Evolutionary conservation across 2,113 vertebrate genomes (phyloP).

Genomic region (Merops nubicus): DNA sequence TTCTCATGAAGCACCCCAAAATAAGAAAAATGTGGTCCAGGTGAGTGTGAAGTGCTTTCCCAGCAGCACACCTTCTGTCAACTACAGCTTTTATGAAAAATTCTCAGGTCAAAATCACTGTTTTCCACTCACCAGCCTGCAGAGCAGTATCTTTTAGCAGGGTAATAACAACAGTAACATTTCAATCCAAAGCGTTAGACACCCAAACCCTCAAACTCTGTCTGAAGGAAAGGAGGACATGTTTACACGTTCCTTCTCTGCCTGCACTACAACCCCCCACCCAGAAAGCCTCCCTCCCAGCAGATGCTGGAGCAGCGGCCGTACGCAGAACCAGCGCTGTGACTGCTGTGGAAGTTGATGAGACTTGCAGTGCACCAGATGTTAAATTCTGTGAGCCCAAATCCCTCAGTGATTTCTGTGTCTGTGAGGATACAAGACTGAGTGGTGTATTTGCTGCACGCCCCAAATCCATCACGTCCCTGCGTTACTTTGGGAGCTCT

Average conservation of each 20-base stretch:
- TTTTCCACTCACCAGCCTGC: background rate
- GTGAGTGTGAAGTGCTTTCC: background rate
- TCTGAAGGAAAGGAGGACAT: background rate
- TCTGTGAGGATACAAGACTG: background rate
- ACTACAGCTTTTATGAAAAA: background rate
- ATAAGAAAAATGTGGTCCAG: too few species aligned
- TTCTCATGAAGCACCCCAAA: background rate
- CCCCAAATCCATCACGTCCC: background rate
- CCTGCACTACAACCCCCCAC: background rate
- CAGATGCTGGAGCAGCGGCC: background rate
- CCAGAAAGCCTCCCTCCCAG: background rate
- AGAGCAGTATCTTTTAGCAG: background rate
- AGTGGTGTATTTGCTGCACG: accelerated
- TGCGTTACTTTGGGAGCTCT: background rate
- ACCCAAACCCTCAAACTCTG: background rate
- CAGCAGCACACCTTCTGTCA: background rate
- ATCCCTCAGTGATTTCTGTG: background rate
- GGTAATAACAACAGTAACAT: background rate
- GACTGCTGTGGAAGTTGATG: accelerated
- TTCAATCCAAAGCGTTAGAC: background rate
- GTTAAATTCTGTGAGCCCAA: background rate
- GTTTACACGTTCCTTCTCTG: background rate
- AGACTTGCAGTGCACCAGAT: background rate
- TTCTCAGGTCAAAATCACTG: background rate
- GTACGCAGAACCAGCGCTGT: background rate